Evolutionary conservation across 2,888 invertebrate genomes (phyloP).

Genomic region (Galerucella nymphaeae): DNA sequence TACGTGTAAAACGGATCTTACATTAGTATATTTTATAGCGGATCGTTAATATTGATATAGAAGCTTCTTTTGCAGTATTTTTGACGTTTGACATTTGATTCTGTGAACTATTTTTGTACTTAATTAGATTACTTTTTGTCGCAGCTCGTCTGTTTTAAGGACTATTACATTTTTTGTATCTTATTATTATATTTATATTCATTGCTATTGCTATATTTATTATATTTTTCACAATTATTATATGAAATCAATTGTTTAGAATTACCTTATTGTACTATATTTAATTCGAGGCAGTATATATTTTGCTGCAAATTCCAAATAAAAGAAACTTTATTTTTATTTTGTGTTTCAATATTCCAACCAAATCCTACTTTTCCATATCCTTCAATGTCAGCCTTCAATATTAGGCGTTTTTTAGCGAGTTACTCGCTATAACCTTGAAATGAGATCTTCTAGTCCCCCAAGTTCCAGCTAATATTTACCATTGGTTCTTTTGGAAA

Average conservation of each 20-base stretch:
- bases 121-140: slow-evolving; percentile 30
- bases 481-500: background rate
- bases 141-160: slow-evolving; percentile 31
- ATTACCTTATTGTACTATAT: slow-evolving; percentile 25
- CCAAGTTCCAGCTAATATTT: too few species aligned
- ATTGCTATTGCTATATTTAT: slow-evolving; percentile 36
- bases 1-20: too few species aligned
- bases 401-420: too few species aligned
- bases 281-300: slow-evolving; percentile 32
- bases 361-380: too few species aligned
- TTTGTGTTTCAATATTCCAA: too few species aligned
- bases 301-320: slow-evolving; percentile 27
- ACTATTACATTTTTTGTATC: slow-evolving; percentile 28
- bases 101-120: slow-evolving; percentile 31
- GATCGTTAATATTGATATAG: too few species aligned
- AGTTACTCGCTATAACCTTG: too few species aligned
- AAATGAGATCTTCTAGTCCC: too few species aligned
- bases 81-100: background rate
- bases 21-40: too few species aligned
- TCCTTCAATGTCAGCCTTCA: too few species aligned
- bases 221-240: slow-evolving; percentile 23
- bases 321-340: slow-evolving; percentile 38
- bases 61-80: background rate
- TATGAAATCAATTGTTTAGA: slow-evolving; percentile 23
- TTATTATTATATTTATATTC: slow-evolving; percentile 35